These are phyloP conservation scores for Trematomus bernacchii DNA, from an alignment of 2,797 vertebrate genomes.

Conservation along the genomic window DNA sequence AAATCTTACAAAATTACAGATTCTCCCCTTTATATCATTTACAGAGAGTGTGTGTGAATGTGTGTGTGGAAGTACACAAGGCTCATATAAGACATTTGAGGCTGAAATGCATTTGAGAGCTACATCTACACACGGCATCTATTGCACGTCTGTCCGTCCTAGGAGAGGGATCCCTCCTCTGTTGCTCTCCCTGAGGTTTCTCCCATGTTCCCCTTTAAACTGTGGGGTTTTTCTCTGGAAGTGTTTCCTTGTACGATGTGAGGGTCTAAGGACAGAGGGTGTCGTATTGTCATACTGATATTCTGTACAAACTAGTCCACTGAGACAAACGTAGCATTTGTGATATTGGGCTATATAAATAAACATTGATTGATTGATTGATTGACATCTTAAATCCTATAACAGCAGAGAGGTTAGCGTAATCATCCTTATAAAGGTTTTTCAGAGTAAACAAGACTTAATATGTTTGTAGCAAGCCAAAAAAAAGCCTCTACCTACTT, in stretches of 20 bases:
- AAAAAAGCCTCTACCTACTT: background rate
- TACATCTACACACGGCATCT: background rate
- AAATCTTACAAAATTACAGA: constrained; percentile 58
- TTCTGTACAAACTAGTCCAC: too few relatives aligned
- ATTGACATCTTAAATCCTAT: background rate
- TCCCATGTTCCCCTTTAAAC: too few relatives aligned
- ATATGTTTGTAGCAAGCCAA: constrained; percentile 4
- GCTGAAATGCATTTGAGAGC: constrained; percentile 26
- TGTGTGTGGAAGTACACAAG: background rate
- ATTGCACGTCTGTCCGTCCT: too few relatives aligned
- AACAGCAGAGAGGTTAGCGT: constrained; percentile 6
- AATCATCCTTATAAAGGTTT: background rate
- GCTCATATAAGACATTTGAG: constrained; percentile 13
- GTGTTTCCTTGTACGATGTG: too few relatives aligned
- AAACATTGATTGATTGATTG: too few relatives aligned
- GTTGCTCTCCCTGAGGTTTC: too few relatives aligned
- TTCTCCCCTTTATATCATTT: constrained; percentile 43
- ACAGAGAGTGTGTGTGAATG: background rate
- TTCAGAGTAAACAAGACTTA: constrained; percentile 33
- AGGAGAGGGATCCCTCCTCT: too few relatives aligned
- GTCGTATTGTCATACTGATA: too few relatives aligned
- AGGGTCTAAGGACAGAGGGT: too few relatives aligned
- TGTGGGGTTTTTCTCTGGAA: too few relatives aligned
- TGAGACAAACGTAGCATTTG: too few relatives aligned
- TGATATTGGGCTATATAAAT: too few relatives aligned